phyloP scores from a whole-genome alignment of 2,113 vertebrate species.

The Tachysurus vachellii region DNA sequence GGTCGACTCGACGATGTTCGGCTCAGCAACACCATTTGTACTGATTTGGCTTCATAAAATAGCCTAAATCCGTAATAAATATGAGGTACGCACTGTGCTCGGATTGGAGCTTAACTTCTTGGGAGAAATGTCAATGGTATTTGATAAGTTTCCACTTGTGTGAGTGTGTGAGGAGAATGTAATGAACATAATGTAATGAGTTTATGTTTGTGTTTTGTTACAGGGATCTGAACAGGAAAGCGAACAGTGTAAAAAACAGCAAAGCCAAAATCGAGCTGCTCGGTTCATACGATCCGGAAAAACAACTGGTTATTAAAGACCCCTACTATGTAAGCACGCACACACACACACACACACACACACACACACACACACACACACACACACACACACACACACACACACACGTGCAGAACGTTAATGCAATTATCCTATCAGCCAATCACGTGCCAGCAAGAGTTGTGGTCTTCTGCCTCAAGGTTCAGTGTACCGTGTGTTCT shows the following conservation, averaged over 20 bases:
- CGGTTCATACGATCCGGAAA: constrained; percentile 84
- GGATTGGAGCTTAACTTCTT: not conserved
- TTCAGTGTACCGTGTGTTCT: not conserved
- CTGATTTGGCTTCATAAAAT: not conserved
- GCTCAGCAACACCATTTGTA: not conserved
- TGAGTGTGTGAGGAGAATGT: not conserved
- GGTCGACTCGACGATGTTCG: not conserved
- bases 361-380: not conserved
- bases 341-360: not conserved
- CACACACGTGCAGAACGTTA: not conserved
- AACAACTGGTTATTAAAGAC: constrained; percentile 85
- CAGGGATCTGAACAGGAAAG: constrained; percentile 87
- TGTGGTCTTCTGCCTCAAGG: not conserved
- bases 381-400: not conserved
- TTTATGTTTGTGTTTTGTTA: constrained; percentile 56
- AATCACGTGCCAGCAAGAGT: not conserved
- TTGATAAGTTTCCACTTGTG: no score
- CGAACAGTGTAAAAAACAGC: constrained; percentile 76
- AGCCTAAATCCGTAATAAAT: not conserved
- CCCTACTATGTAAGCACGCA: constrained; percentile 85
- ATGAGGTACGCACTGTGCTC: no score
- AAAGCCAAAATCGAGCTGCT: constrained; percentile 85
- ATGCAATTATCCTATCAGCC: not conserved
- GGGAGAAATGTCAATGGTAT: not conserved
- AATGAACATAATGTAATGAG: no score